These are phyloP conservation scores for Zaprionus camerounensis DNA, from an alignment of 1,140 invertebrate genomes.

Conservation along the genomic window DNA sequence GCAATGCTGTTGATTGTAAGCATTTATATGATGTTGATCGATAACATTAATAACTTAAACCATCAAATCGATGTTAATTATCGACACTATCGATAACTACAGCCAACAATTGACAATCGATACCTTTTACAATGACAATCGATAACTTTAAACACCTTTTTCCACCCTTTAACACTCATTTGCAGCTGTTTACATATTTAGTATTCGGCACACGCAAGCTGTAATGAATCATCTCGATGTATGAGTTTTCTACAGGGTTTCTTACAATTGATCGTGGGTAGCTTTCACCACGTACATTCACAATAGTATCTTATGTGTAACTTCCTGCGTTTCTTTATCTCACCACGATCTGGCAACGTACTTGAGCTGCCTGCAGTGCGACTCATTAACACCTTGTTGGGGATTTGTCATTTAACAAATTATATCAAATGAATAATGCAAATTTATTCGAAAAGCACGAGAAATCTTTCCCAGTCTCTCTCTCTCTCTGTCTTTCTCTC, in stretches of 20 bases:
- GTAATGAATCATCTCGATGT: neutral
- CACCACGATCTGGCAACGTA: slow-evolving; percentile 3
- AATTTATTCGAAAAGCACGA: slow-evolving; percentile 54
- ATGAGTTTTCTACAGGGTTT: neutral
- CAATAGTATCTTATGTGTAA: neutral
- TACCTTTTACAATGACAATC: no score
- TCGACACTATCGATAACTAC: no score
- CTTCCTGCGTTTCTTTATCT: slow-evolving; percentile 13
- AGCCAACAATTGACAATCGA: no score
- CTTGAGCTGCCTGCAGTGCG: slow-evolving; percentile 31
- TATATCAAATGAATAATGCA: slow-evolving; percentile 54
- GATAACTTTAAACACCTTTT: no score
- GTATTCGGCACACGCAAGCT: neutral
- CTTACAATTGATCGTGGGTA: neutral
- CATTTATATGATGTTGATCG: no score
- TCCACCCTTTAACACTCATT: no score
- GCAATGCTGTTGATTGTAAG: no score
- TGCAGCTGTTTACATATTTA: neutral
- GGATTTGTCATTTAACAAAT: slow-evolving; percentile 66
- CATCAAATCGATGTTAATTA: no score
- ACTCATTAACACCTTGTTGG: slow-evolving; percentile 50
- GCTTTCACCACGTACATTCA: neutral
- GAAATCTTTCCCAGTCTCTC: neutral
- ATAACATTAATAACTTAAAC: accelerated
- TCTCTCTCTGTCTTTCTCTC: slow-evolving; percentile 11